A percentile compares a stretch with the other conserved stretches of the same genome.
Evolutionary conservation across 92 coral and sea anemone species (phyloP).

Genomic region (Umimayanthus chanpuru): DNA sequence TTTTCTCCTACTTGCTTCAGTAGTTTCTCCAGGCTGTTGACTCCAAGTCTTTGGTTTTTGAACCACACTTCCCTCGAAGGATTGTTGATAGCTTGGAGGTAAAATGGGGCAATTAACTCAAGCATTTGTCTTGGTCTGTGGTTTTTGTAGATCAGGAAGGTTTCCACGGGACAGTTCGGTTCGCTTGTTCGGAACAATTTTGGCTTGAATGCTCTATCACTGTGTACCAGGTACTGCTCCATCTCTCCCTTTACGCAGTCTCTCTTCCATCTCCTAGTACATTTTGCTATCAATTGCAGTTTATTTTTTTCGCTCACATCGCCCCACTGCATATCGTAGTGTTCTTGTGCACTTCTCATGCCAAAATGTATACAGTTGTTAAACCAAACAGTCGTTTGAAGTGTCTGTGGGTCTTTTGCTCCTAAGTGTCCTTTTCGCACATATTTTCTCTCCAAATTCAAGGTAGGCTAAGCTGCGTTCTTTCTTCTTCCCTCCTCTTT

Average conservation of each 20-base stretch:
- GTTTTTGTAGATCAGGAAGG: not conserved
- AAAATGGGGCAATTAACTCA: not conserved
- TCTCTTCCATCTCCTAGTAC: no score
- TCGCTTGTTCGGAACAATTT: not conserved
- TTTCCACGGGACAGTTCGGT: not conserved
- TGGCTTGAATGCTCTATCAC: not conserved
- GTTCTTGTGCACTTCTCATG: not conserved
- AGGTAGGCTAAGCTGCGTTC: not conserved
- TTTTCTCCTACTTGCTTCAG: conserved; percentile 7
- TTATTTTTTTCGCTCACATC: not conserved
- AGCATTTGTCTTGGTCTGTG: not conserved
- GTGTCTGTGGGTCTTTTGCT: no score
- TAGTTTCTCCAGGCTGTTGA: not conserved
- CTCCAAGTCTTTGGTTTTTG: no score
- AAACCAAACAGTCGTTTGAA: no score
- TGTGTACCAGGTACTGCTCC: not conserved
- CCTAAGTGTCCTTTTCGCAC: no score
- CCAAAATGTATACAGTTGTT: not conserved
- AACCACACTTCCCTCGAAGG: not conserved
- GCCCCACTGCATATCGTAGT: not conserved
- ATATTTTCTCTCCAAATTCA: no score
- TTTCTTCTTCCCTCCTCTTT: not conserved
- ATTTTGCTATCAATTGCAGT: no score
- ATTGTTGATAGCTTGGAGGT: not conserved
- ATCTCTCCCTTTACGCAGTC: not conserved